A percentile compares a stretch with the other conserved stretches of the same genome.
phyloP scores from a whole-genome alignment of 2,888 invertebrate genomes.

The Melanostoma mellinum region DNA sequence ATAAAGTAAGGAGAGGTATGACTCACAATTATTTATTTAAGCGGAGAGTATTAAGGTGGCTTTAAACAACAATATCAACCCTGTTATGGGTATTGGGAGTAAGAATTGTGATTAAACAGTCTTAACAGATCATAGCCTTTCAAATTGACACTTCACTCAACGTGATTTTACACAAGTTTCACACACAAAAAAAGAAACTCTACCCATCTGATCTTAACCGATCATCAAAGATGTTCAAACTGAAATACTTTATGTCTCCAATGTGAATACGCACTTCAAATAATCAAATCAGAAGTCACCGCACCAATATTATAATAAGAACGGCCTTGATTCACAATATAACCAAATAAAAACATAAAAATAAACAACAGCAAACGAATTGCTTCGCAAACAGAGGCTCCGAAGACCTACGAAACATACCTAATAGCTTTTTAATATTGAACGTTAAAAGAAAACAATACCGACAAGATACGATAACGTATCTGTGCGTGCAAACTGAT shows the following conservation, averaged over 20 bases:
- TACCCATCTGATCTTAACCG: slow-evolving; percentile 50
- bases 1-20: too few relatives aligned
- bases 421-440: neutral
- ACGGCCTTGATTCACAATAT: slow-evolving; percentile 59
- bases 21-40: too few relatives aligned
- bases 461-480: slow-evolving; percentile 20
- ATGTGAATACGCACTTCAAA: slow-evolving; percentile 5
- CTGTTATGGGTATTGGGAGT: too few relatives aligned
- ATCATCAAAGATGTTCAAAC: slow-evolving; percentile 34
- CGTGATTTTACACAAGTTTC: too few relatives aligned
- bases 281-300: slow-evolving; percentile 29
- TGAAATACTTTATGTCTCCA: slow-evolving; percentile 6
- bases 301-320: slow-evolving; percentile 29
- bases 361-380: slow-evolving; percentile 16
- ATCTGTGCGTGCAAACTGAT: slow-evolving; percentile 27
- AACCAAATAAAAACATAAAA: slow-evolving; percentile 15
- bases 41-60: neutral
- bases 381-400: slow-evolving; percentile 6
- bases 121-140: too few relatives aligned
- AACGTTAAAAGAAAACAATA: too few relatives aligned
- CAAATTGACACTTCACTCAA: too few relatives aligned
- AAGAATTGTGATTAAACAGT: too few relatives aligned
- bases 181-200: neutral
- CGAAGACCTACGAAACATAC: neutral
- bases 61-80: neutral